Evolutionary conservation across 2,888 invertebrate species (phyloP).

Genomic region (Agrotis exclamationis): DNA sequence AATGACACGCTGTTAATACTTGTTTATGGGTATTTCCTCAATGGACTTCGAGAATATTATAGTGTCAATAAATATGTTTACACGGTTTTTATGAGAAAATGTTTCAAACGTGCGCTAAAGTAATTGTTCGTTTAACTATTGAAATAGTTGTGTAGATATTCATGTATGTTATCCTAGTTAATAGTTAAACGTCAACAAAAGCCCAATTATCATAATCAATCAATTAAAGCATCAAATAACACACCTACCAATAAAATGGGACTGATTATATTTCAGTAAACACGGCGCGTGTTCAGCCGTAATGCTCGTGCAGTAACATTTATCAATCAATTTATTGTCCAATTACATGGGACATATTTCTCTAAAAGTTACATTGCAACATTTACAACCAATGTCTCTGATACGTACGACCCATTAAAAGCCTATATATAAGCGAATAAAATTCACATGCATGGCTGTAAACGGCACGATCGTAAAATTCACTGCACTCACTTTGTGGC

Average conservation of each 20-base stretch:
- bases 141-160: background rate
- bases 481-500: slow-evolving; percentile 85
- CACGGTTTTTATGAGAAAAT: slow-evolving; percentile 6
- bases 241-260: slow-evolving; percentile 34
- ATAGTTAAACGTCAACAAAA: background rate
- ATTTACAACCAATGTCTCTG: slow-evolving; percentile 77
- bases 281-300: slow-evolving; percentile 34
- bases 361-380: slow-evolving; percentile 61
- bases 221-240: slow-evolving; percentile 35
- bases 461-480: slow-evolving; percentile 83
- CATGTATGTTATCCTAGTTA: background rate
- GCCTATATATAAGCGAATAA: slow-evolving; percentile 86
- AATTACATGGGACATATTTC: slow-evolving; percentile 62
- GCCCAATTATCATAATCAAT: slow-evolving; percentile 27
- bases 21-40: slow-evolving; percentile 31
- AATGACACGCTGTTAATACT: slow-evolving; percentile 19
- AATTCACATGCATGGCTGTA: slow-evolving; percentile 83
- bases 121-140: background rate
- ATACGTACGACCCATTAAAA: slow-evolving; percentile 85
- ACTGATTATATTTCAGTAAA: slow-evolving; percentile 49
- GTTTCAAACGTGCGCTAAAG: no score
- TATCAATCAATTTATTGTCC: slow-evolving; percentile 66
- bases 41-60: slow-evolving; percentile 7
- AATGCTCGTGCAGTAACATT: slow-evolving; percentile 51
- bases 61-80: slow-evolving; percentile 19